Base-by-base conservation (phyloP, 2,797 vertebrate genomes). In the Clarias laeviceps region DNA sequence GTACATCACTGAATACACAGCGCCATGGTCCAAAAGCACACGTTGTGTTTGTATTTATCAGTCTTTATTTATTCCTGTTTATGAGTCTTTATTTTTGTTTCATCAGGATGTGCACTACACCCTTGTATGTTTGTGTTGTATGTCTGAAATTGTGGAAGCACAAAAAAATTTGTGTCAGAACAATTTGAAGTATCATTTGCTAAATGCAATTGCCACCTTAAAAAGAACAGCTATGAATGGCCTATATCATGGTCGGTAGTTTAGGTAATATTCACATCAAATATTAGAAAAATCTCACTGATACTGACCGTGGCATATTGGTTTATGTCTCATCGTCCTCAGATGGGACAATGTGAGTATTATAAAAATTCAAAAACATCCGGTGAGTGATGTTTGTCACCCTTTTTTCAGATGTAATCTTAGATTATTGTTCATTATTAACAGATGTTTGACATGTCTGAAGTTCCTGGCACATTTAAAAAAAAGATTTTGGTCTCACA, bases 41-140 rank as follows among this genome's bases (percentile, higher is more conserved):
- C 29, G 22, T 37, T 78, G 57, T 40, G 62, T 80, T 88, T 78
- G 81, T 87, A 34, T 81, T 86, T 37, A 64, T 59, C 14, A 17
- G 40, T 22, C 72, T 62, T 80, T 82, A 62, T 82, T 86, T 87
- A 61, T 24, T 77, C 74, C 54, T 59, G 37, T 88, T 89, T 87
- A 88, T 57, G 68, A 83, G 34, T 77, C 66, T 70, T 56, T 50
- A 24, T 24, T 78, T 76, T 78, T 0, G 0, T 37, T 78, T 61
- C 5, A 20, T 12, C 20, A 0, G 4, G 32, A 61, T 61, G 11
- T 37, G 2, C 29, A 34, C 56, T 34, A 78, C 18, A 34, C 34
- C 32, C 32, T 54, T 56, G 15, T 29, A 27, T 4, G 0, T 74
- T 27, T 4, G 7, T 27, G 27, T 32, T 32, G 17, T 57, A 20